A percentile compares a stretch with the other conserved stretches of the same genome.
Conservation (phyloP, 2,888 invertebrate genomes). For the Serripes groenlandicus region DNA sequence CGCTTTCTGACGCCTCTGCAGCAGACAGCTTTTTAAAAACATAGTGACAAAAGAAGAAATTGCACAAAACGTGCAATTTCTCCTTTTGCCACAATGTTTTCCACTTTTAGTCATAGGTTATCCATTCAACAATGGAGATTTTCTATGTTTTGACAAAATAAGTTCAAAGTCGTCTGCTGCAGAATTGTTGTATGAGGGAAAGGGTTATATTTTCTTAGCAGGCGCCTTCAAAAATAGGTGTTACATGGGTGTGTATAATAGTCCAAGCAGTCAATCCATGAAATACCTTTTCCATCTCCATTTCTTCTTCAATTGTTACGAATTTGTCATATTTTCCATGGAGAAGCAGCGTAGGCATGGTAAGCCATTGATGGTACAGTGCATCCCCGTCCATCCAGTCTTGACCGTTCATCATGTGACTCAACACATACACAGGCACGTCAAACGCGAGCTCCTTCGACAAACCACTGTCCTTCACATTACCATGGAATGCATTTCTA, state of each 20-base stretch:
- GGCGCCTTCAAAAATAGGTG: too few species aligned
- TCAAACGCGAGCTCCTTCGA: constrained; percentile 79
- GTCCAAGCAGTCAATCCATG: too few species aligned
- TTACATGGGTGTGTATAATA: too few species aligned
- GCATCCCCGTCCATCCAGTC: constrained; percentile 91
- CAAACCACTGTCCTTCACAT: constrained; percentile 56
- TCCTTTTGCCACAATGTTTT: neutral
- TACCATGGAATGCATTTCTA: constrained; percentile 73
- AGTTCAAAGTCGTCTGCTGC: too few species aligned
- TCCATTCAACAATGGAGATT: too few species aligned
- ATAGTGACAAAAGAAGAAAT: neutral
- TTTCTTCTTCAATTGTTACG: constrained; percentile 90
- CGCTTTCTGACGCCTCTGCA: too few species aligned
- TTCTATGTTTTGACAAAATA: too few species aligned
- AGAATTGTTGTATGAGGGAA: too few species aligned
- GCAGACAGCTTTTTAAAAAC: neutral
- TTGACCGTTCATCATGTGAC: constrained; percentile 89
- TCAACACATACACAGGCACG: constrained; percentile 85
- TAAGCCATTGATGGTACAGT: constrained; percentile 90
- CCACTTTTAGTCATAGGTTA: neutral
- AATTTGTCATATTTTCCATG: constrained; percentile 90
- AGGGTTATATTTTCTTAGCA: too few species aligned
- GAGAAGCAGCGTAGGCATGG: constrained; percentile 89
- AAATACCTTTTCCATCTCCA: constrained; percentile 90
- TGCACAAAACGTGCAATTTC: neutral